A percentile compares a stretch with the other conserved stretches of the same genome.
Conservation (phyloP, 2,797 vertebrate species). For the Parotocinclus haroldoi region DNA sequence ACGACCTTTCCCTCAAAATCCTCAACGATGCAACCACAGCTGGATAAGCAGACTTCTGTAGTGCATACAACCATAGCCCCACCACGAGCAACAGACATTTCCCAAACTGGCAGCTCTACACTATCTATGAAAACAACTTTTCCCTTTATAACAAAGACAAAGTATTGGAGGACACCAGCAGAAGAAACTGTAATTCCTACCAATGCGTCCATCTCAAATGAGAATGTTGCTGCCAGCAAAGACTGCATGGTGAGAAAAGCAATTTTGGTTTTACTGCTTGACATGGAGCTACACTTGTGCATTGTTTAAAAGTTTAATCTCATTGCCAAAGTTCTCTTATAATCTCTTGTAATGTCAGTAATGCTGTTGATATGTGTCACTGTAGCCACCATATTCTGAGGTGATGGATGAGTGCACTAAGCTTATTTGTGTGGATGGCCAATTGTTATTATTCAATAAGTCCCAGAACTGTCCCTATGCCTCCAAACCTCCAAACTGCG, state of each 20-base stretch:
- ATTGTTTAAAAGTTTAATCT: neutral
- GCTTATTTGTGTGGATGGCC: conserved; percentile 88
- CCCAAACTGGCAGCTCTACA: neutral
- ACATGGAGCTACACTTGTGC: neutral
- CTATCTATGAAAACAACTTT: neutral
- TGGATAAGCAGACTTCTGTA: conserved; percentile 21
- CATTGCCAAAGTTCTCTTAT: too few relatives aligned
- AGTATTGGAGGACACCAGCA: conserved; percentile 31
- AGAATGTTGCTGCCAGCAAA: conserved; percentile 50
- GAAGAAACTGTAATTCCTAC: conserved; percentile 7
- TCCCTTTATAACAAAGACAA: conserved; percentile 10
- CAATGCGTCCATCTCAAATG: conserved; percentile 10
- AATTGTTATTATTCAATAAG: conserved; percentile 88
- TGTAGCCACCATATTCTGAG: conserved; percentile 78
- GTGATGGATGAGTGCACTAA: conserved; percentile 84
- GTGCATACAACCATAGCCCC: conserved; percentile 4
- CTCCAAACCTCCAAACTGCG: conserved; percentile 80
- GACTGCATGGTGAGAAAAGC: conserved; percentile 1
- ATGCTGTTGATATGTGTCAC: conserved; percentile 5
- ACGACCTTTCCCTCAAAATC: conserved; percentile 25
- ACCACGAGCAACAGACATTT: conserved; percentile 9
- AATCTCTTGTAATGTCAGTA: neutral
- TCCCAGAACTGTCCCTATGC: conserved; percentile 86
- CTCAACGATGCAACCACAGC: conserved; percentile 8
- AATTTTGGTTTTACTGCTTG: too few relatives aligned